Base-by-base conservation (phyloP, 2,113 vertebrate genomes). In the Aegypius monachus region DNA sequence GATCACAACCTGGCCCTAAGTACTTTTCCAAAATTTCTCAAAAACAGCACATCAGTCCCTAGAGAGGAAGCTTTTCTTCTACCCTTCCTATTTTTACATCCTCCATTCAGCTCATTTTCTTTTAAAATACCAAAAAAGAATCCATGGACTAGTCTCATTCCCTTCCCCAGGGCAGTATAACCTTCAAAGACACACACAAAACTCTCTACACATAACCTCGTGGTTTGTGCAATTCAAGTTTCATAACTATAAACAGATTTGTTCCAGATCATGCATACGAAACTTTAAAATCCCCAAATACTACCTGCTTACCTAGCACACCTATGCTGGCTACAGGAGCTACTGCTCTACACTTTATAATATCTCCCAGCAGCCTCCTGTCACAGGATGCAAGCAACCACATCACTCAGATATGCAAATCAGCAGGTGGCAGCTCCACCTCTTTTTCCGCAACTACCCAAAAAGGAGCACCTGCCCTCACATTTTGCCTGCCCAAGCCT, bases 151-250 rank as follows among this genome's bases (percentile, higher is more conserved):
- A 20, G 15, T 22, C 43, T n/a, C 42, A n/a, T 10, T 16, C 18
- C 43, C 43, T 75, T 58, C 25, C 38, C 52, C 5, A 13, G 21
- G 9, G n/a, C 29, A 58, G 12, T 34, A 40, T 13, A 9, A 10
- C 2, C 2, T 27, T 59, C 32, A 38, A 14, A 11, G 3, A 20
- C 9, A 21, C 1, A 38, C 40, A 67, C 15, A 61, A 27, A 66
- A 5, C 14, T 55, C 36, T 22, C 29, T 15, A 2, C 5, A 2
- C 27, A 17, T 20, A 13, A n/a, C 2, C 16, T 29, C 4, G 0
- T 13, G 6, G 22, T 14, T 40, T 45, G 7, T n/a, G 31, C 12
- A 52, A 31, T 14, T 38, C 36, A 47, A 11, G 20, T 42, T 61
- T 31, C 9, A 13, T 4, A 47, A 4, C 11, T 15, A 11, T 16